phyloP scores from a whole-genome alignment of 2,113 vertebrate species.

The Gobiocypris rarus region DNA sequence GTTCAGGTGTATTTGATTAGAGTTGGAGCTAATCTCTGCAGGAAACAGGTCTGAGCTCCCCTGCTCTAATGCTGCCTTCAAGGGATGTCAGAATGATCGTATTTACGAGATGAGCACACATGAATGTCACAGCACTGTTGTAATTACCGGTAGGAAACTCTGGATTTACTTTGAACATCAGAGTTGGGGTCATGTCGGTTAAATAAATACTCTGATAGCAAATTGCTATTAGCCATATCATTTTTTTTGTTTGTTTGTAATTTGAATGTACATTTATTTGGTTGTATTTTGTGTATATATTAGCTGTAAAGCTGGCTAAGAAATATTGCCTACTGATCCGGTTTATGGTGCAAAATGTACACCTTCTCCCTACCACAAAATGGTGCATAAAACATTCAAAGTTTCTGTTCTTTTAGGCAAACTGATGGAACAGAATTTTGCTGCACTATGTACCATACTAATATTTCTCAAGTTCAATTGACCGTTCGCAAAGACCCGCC shows the following conservation, averaged over 20 bases:
- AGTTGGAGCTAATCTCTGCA: slow-evolving; percentile 16
- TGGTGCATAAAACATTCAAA: no score
- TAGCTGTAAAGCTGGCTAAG: not conserved
- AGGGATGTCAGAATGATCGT: not conserved
- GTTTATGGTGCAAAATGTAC: no score
- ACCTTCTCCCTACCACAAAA: no score
- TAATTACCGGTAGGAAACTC: slow-evolving; percentile 19
- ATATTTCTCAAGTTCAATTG: no score
- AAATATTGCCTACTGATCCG: no score
- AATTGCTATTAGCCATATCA: not conserved
- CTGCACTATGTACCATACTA: no score
- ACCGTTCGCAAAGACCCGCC: no score
- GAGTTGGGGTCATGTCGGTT: not conserved
- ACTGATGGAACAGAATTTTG: no score
- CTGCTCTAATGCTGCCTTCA: slow-evolving; percentile 1
- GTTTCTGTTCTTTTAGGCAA: no score
- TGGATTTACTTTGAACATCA: not conserved
- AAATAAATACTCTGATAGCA: not conserved
- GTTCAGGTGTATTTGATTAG: slow-evolving; percentile 37
- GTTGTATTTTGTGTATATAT: not conserved
- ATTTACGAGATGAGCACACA: slow-evolving; percentile 13
- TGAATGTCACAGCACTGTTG: slow-evolving; percentile 9
- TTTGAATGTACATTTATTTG: not conserved
- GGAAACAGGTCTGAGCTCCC: slow-evolving; percentile 8
- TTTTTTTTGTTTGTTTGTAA: not conserved